Percentiles rank a stretch among this genome's conserved stretches.
Conservation (phyloP, 2,113 vertebrate species). For the Cryptoleucopteryx plumbea region DNA sequence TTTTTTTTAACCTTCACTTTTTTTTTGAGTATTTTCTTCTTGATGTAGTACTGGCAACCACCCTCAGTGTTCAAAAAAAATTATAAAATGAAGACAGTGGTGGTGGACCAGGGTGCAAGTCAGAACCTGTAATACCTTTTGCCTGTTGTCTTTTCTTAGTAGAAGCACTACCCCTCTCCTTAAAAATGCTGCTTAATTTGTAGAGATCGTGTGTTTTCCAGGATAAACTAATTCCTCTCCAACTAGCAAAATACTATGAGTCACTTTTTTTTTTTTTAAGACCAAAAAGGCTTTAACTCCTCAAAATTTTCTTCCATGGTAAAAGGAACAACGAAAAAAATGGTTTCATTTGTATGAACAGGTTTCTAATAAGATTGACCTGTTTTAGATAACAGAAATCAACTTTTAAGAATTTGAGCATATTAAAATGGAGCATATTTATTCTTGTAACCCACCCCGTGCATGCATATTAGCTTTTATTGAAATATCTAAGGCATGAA, state of each 20-base stretch:
- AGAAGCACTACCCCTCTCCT: not conserved
- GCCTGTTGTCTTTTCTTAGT: not conserved
- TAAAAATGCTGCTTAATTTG: not conserved
- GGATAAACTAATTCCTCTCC: not conserved
- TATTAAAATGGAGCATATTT: not conserved
- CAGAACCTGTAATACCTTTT: not conserved
- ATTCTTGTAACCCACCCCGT: not conserved
- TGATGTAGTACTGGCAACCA: not conserved
- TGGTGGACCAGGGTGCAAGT: not conserved
- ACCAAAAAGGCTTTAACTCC: not conserved
- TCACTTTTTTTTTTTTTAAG: not conserved
- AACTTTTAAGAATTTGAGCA: not conserved
- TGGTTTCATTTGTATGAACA: not conserved
- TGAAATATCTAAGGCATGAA: not conserved
- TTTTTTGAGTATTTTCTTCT: not conserved
- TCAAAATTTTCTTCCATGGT: not conserved
- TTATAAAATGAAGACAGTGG: not conserved
- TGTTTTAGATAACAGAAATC: not conserved
- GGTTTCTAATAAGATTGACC: not conserved
- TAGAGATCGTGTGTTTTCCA: not conserved
- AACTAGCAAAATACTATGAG: not conserved
- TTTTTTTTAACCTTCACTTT: not conserved
- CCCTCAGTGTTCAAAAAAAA: not conserved
- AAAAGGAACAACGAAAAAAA: not conserved
- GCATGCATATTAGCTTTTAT: not conserved